phyloP scores from a whole-genome alignment of 2,888 invertebrate species.

The Toxonevra muliebris region DNA sequence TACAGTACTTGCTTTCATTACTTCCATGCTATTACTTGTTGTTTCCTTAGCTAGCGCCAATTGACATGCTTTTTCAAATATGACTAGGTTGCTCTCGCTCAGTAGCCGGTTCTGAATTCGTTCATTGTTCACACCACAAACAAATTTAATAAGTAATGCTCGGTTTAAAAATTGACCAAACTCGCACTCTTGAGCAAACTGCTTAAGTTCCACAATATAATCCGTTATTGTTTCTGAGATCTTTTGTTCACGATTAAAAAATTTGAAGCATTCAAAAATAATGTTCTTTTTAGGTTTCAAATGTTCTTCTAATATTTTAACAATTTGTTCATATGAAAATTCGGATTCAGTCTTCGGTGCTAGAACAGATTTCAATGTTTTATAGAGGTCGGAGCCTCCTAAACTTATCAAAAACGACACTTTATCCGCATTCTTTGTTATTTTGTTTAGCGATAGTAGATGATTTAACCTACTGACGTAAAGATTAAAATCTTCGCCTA shows the following conservation, averaged over 20 bases:
- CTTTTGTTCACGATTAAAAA: constrained; percentile 25
- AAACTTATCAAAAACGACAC: constrained; percentile 26
- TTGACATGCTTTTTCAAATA: constrained; percentile 14
- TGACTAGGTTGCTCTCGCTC: constrained; percentile 7
- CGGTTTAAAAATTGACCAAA: constrained; percentile 1
- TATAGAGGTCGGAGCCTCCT: constrained; percentile 27
- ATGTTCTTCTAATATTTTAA: constrained; percentile 17
- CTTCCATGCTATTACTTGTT: constrained; percentile 12
- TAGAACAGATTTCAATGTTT: constrained; percentile 25
- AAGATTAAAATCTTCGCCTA: constrained; percentile 16
- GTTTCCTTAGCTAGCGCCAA: constrained; percentile 11
- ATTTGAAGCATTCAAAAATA: constrained; percentile 24
- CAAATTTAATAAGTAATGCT: constrained; percentile 18
- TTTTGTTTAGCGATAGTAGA: background rate
- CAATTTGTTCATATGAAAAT: constrained; percentile 10
- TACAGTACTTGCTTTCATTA: constrained; percentile 1
- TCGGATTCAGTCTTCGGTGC: constrained; percentile 26
- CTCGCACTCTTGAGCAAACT: too few species aligned
- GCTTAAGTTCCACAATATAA: constrained; percentile 29
- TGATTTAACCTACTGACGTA: constrained; percentile 9
- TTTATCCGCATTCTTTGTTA: constrained; percentile 13
- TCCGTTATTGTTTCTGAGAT: constrained; percentile 24
- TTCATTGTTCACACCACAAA: constrained; percentile 13
- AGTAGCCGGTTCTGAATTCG: constrained; percentile 16
- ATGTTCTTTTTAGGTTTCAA: constrained; percentile 26